Evolutionary conservation across 1,140 invertebrate genomes (phyloP).

Genomic region (Tribolium castaneum): DNA sequence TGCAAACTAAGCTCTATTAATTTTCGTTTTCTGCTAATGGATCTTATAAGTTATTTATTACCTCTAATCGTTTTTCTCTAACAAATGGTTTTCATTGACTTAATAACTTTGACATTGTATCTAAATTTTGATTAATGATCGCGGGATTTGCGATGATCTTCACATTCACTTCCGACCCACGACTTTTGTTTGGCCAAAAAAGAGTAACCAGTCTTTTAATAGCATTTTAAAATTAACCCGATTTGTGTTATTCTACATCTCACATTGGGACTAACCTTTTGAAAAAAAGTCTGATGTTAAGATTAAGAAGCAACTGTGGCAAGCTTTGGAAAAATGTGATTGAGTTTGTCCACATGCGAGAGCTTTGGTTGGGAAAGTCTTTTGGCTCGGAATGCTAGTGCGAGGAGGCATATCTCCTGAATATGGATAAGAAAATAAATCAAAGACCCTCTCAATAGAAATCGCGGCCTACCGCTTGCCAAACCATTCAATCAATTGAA

Average conservation of each 20-base stretch:
- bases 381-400: conserved; percentile 24
- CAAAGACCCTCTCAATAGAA: conserved; percentile 51
- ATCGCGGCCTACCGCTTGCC: conserved; percentile 47
- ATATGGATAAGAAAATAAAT: conserved; percentile 61
- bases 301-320: too few species aligned
- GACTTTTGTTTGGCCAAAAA: not conserved
- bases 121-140: conserved; percentile 46
- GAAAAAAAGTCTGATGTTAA: too few species aligned
- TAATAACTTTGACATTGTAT: conserved; percentile 40
- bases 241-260: too few species aligned
- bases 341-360: too few species aligned
- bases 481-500: conserved; percentile 50
- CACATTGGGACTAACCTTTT: too few species aligned
- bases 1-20: conserved; percentile 50
- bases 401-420: conserved; percentile 52
- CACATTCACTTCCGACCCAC: not conserved
- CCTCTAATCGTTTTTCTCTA: conserved; percentile 53
- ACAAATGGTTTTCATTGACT: conserved; percentile 43
- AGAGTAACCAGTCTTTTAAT: too few species aligned
- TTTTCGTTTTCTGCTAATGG: conserved; percentile 56
- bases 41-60: conserved; percentile 57
- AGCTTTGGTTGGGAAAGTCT: not conserved
- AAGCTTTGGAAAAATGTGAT: too few species aligned
- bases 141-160: conserved; percentile 3
- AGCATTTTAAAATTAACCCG: too few species aligned